Evolutionary conservation across 2,888 invertebrate species (phyloP).

Genomic region (Heliconius charithonia): DNA sequence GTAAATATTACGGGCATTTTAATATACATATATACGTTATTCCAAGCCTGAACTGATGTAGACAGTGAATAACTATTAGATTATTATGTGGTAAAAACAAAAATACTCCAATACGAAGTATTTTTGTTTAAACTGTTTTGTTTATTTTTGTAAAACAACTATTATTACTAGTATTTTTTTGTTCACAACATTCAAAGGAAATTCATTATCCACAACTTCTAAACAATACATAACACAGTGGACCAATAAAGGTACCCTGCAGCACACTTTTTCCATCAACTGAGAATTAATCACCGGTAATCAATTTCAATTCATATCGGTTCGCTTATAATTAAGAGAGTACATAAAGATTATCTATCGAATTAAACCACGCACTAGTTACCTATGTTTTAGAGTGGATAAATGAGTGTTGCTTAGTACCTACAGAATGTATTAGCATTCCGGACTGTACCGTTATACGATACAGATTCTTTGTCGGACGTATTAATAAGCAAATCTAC

Average conservation of each 20-base stretch:
- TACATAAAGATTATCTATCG: conserved; percentile 56
- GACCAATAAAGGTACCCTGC: conserved; percentile 39
- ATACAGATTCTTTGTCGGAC: conserved; percentile 73
- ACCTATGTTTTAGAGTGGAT: conserved; percentile 60
- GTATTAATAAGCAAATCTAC: conserved; percentile 77
- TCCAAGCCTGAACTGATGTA: too few species aligned
- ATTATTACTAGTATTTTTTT: too few species aligned
- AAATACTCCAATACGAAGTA: not conserved
- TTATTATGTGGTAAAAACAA: not conserved
- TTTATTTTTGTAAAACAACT: too few species aligned
- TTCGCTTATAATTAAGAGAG: conserved; percentile 54
- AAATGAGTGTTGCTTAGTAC: conserved; percentile 67
- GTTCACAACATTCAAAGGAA: not conserved
- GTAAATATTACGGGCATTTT: too few species aligned
- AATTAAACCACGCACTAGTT: conserved; percentile 60
- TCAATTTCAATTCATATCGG: conserved; percentile 54
- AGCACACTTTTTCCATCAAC: conserved; percentile 44
- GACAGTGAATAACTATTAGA: too few species aligned
- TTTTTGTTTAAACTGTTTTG: too few species aligned
- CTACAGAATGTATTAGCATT: conserved; percentile 60
- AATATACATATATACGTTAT: too few species aligned
- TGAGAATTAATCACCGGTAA: conserved; percentile 51
- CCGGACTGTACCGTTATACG: conserved; percentile 60
- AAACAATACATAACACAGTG: conserved; percentile 30
- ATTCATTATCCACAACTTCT: not conserved